A percentile compares a stretch with the other conserved stretches of the same genome.
Conservation (phyloP, 2,797 vertebrate genomes). For the Eidolon dupreanum region DNA sequence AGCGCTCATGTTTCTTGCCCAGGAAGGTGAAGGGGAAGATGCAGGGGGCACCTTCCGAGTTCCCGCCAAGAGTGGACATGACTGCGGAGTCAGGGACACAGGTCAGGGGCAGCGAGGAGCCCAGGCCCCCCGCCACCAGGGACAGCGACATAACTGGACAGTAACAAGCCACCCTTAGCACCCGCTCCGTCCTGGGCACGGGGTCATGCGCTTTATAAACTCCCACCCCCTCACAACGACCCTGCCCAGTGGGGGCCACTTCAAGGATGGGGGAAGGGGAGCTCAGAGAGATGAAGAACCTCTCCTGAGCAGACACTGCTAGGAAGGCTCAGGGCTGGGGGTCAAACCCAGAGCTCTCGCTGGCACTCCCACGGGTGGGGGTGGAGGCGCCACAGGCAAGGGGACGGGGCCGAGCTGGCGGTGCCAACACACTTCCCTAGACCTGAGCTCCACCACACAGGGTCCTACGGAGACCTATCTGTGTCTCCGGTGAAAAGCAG, state of each 20-base stretch:
- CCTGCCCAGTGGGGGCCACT: accelerated
- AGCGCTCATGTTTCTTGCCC: slow-evolving; percentile 92
- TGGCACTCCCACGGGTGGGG: not conserved
- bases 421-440: too few species aligned
- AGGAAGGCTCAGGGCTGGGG: too few species aligned
- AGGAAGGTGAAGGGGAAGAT: slow-evolving; percentile 97
- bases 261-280: not conserved
- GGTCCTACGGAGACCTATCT: not conserved
- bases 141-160: accelerated
- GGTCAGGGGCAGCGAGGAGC: not conserved
- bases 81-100: slow-evolving; percentile 82
- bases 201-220: accelerated
- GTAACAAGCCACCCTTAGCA: accelerated
- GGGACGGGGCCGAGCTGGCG: not conserved
- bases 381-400: not conserved
- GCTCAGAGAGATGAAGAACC: not conserved
- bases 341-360: not conserved
- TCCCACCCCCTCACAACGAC: accelerated
- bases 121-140: not conserved
- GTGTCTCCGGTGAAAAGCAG: not conserved
- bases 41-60: slow-evolving; percentile 94
- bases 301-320: not conserved
- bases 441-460: accelerated
- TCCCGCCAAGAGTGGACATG: slow-evolving; percentile 97
- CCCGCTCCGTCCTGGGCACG: accelerated